phyloP scores from a whole-genome alignment of 2,113 vertebrate species.

The Felis catus region DNA sequence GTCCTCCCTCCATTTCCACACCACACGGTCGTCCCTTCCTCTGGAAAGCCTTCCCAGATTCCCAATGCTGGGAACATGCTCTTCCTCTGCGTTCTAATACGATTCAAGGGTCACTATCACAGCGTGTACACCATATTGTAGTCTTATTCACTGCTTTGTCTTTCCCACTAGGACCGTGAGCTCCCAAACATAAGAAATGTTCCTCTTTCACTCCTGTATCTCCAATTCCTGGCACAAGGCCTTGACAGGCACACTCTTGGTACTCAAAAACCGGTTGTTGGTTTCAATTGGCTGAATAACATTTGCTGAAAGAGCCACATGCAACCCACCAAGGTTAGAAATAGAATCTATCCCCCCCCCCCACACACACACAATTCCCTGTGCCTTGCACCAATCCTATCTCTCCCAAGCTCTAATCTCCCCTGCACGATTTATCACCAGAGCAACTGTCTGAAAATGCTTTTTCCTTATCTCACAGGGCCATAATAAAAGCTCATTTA shows the following conservation, averaged over 20 bases:
- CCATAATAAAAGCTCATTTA: conserved; percentile 49
- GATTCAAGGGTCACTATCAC: neutral
- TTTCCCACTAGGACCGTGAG: neutral
- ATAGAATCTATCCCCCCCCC: neutral
- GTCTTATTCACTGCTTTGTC: neutral
- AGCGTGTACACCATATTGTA: neutral
- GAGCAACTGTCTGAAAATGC: conserved; percentile 32
- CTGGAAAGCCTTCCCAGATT: neutral
- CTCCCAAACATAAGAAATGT: neutral
- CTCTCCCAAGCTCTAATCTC: conserved; percentile 35
- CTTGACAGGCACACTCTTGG: neutral
- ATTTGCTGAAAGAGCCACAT: neutral
- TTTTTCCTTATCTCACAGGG: conserved; percentile 51
- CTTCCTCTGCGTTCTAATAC: neutral
- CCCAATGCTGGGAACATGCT: neutral
- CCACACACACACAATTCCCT: neutral
- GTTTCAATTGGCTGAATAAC: neutral
- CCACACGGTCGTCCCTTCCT: neutral
- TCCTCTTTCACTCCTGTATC: neutral
- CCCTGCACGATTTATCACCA: conserved; percentile 51
- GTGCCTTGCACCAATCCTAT: neutral
- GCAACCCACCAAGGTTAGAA: neutral
- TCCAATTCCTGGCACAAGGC: neutral
- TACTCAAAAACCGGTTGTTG: neutral
- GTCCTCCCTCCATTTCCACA: neutral